Percentiles rank a stretch among this genome's conserved stretches.
These are phyloP conservation scores for Pangasius sanitwongsei DNA, from an alignment of 2,797 vertebrate genomes.

Conservation along the genomic window DNA sequence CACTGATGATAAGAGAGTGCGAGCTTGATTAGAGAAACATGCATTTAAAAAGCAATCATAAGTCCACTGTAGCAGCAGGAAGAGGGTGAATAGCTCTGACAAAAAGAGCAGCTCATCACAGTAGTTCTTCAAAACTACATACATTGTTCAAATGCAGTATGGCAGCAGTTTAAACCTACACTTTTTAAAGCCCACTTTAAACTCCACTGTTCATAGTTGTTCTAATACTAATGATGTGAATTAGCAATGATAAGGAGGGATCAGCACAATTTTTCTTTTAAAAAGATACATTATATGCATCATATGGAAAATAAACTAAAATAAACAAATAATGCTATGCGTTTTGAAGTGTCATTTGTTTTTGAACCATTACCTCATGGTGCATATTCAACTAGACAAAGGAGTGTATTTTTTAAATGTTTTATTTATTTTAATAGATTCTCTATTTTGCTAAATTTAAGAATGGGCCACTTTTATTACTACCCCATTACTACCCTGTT, in stretches of 20 bases:
- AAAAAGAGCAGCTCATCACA: not conserved
- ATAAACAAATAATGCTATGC: not conserved
- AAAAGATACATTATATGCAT: not conserved
- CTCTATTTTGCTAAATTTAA: not conserved
- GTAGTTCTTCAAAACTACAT: not conserved
- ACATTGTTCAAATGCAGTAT: not conserved
- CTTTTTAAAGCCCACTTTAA: not conserved
- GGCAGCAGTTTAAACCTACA: not conserved
- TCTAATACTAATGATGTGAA: not conserved
- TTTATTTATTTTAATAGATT: too few species aligned
- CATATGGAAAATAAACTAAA: not conserved
- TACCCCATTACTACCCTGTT: not conserved
- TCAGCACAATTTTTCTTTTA: not conserved
- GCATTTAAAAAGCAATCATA: not conserved
- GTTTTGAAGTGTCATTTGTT: not conserved
- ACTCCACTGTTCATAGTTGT: not conserved
- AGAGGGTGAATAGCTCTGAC: conserved; percentile 6
- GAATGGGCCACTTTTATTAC: not conserved
- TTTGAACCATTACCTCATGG: not conserved
- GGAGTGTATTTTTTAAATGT: not conserved
- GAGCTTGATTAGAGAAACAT: not conserved
- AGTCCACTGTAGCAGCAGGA: conserved; percentile 21
- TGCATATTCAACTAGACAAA: not conserved
- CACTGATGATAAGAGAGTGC: not conserved
- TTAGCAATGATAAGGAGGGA: not conserved